phyloP scores from a whole-genome alignment of 2,888 invertebrate genomes.

The Dendrolimus pini region DNA sequence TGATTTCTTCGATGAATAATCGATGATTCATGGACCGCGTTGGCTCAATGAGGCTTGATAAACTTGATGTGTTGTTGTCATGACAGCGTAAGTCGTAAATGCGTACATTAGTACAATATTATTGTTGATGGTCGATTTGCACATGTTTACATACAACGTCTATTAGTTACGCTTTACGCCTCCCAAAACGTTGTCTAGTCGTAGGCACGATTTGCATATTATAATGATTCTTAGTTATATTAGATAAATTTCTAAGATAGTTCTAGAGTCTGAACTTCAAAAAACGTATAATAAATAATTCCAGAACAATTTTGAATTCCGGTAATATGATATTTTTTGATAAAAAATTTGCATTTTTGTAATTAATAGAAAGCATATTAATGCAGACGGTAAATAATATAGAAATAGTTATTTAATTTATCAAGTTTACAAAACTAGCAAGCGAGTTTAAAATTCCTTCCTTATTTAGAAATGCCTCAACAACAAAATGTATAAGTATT shows the following conservation, averaged over 20 bases:
- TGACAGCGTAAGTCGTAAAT: constrained; percentile 58
- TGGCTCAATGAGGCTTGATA: constrained; percentile 67
- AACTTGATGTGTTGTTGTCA: constrained; percentile 65
- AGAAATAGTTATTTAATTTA: too few species aligned
- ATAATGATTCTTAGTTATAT: background rate
- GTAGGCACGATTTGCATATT: constrained; percentile 11
- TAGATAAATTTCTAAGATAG: background rate
- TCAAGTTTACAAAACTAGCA: too few species aligned
- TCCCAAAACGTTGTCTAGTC: background rate
- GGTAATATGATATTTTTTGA: too few species aligned
- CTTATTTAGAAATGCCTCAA: background rate
- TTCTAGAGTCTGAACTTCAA: too few species aligned
- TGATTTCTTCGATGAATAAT: constrained; percentile 38
- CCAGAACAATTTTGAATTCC: too few species aligned
- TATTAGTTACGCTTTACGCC: constrained; percentile 27
- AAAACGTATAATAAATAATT: too few species aligned
- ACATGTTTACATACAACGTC: constrained; percentile 33
- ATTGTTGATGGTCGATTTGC: constrained; percentile 57
- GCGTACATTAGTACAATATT: constrained; percentile 59
- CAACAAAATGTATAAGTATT: background rate
- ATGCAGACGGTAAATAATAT: too few species aligned
- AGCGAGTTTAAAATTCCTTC: background rate
- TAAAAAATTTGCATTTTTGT: too few species aligned
- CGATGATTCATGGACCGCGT: constrained; percentile 52
- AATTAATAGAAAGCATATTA: too few species aligned